Base-by-base conservation (phyloP, 2,888 invertebrate genomes). In the Parapristionchus giblindavisi region DNA sequence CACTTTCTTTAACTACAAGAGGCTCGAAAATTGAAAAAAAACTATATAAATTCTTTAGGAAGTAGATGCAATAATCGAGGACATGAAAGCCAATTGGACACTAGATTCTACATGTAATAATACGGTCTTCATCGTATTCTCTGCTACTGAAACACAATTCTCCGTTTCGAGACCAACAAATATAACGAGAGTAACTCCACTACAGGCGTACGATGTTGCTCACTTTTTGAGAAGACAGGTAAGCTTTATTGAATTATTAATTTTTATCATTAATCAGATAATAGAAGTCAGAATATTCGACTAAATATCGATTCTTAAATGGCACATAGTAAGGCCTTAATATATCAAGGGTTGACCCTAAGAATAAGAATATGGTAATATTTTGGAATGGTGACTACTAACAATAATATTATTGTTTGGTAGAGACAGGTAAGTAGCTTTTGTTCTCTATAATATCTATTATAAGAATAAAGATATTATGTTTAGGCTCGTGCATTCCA, bases 61-160 rank as follows among this genome's bases (percentile, higher is more conserved):
- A 51, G 66, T 66, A 2, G 66, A 66, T 51, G 66, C 48, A 27
- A 43, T 66, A 11, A 43, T 66, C 48, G 66, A 66, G 51, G 51
- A 66, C 8, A 66, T 66, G 66, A 66, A 66, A 24, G 21, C 66
- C 4, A 66, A 66, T 66, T 66, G 66, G 66, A 66, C 66, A 66
- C 48, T 66, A 8, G 66, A 66, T 24, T 6, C 32, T n/a, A n/a
- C 27, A 38, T 66, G 66, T 34, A 32, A 66, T 51, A 66, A 66
- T n/a, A 66, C 66, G 43, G 40, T 63, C 24, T 63, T 40, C 38
- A 14, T 63, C 27, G 63, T 63, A 1, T 63, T 63, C 40, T 63
- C 63, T 24, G 43, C 63, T 27, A 43, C 38, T 27, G 63, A 63
- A 27, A 63, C 63, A 29, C 63, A 63, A 40, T 63, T 63, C 40